Base-by-base conservation (phyloP, 2,113 vertebrate species). In the Odocoileus virginianus region DNA sequence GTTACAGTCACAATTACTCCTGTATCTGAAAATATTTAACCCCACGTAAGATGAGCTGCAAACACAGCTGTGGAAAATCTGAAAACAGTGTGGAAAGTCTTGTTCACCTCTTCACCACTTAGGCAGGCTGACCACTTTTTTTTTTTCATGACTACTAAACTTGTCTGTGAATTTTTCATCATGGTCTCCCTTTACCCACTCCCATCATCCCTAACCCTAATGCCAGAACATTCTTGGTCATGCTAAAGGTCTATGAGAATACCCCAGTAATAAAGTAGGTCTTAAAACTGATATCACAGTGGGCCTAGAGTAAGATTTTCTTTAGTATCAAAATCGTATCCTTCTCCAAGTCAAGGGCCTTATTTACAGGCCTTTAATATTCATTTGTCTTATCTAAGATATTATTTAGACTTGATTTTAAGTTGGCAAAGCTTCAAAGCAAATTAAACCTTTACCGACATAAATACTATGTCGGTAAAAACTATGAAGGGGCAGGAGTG, bases 331-430 rank as follows among this genome's bases (percentile, higher is more conserved):
- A 87, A 96, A 57, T 55, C 11, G 36, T 45, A 74, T n/a, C 5
- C 40, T 23, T 96, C 50, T 87, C 23, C 61, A 45, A 96, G 13
- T 45, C 19, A 91, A 91, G 28, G 19, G 6, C 3, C 11, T 88
- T 90, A 36, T 83, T 87, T 92, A 21, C 13, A 52, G 36, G 25
- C 27, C 14, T 61, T 87, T 89, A 54, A 64, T 23, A 11, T 85
- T 91, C 3, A 60, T 3, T 10, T 9, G 21, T 89, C 17, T 96
- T 91, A 47, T 33, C 47, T 61, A 92, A 91, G 19, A 45, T 74
- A 55, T 57, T 93, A 90, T 57, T 81, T 84, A 78, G 33, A 82
- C 13, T 96, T 91, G 25, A 76, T 88, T 97, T 88, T 67, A 98
- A 52, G 28, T 88, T 83, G 92, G 19, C 33, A 90, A 92, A 89